These are phyloP conservation scores for Siphlonurus alternatus DNA, from an alignment of 2,888 invertebrate genomes.

Conservation along the genomic window DNA sequence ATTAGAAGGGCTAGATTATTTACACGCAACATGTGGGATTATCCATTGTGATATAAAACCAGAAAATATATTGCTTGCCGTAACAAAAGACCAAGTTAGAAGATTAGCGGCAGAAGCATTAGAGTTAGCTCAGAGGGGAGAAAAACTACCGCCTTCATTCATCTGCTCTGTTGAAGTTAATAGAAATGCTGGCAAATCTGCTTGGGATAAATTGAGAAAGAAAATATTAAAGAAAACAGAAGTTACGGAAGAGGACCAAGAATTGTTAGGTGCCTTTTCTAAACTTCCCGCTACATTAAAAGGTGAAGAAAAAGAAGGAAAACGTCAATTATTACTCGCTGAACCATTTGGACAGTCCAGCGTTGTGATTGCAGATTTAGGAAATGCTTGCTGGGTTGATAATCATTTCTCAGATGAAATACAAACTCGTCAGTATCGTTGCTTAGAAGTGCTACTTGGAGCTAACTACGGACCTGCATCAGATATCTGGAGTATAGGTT, in stretches of 20 bases:
- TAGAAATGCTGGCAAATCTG: constrained; percentile 19
- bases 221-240: constrained; percentile 43
- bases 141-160: constrained; percentile 32
- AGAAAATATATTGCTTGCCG: constrained; percentile 34
- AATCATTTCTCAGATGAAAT: constrained; percentile 9
- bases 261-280: constrained; percentile 33
- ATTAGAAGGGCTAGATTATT: constrained; percentile 34
- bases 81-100: constrained; percentile 30
- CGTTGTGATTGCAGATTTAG: constrained; percentile 7
- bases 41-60: constrained; percentile 26
- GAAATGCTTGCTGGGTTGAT: constrained; percentile 9
- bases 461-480: constrained; percentile 6
- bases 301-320: constrained; percentile 6
- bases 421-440: constrained; percentile 8
- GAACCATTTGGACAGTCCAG: not conserved
- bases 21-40: constrained; percentile 39
- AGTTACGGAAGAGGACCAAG: constrained; percentile 34
- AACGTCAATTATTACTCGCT: not conserved
- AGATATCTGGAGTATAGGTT: constrained; percentile 8
- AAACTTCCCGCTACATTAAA: constrained; percentile 30
- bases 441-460: constrained; percentile 6
- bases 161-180: constrained; percentile 23
- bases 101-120: constrained; percentile 38
- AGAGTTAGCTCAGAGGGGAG: constrained; percentile 35
- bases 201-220: constrained; percentile 25